These are phyloP conservation scores for Avahi laniger DNA, from an alignment of 2,797 vertebrate species.

Conservation along the genomic window DNA sequence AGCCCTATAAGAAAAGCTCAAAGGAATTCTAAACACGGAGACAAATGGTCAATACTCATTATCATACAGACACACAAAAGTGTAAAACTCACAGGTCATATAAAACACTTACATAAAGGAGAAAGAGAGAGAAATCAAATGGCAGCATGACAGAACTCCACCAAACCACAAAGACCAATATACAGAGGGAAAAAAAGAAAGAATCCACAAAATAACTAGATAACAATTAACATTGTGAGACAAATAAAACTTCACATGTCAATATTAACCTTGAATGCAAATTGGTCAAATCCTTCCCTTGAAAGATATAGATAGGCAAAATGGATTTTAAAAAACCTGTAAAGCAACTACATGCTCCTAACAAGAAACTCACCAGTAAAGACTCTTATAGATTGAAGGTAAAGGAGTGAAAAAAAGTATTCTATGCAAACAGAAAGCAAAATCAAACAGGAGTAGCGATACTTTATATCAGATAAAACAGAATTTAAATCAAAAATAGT, in stretches of 20 bases:
- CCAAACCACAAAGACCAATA: not conserved
- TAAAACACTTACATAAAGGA: not conserved
- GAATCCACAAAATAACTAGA: not conserved
- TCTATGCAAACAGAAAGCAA: not conserved
- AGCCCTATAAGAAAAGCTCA: not conserved
- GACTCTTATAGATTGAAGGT: no score
- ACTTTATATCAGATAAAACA: not conserved
- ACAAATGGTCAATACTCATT: not conserved
- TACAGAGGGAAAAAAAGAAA: not conserved
- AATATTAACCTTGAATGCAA: not conserved
- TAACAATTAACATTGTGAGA: not conserved
- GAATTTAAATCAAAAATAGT: not conserved
- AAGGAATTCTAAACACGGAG: not conserved
- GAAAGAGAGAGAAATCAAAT: not conserved
- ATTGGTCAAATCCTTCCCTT: not conserved
- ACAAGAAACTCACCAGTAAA: not conserved
- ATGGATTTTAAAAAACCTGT: not conserved
- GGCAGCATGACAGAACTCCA: not conserved
- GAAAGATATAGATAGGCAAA: not conserved
- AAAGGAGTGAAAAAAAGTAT: not conserved
- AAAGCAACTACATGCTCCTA: not conserved
- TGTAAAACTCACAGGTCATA: not conserved
- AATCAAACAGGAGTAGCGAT: not conserved
- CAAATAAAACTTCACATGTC: not conserved
- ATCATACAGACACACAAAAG: not conserved